These are phyloP conservation scores for Bugulina stolonifera DNA, from an alignment of 2,888 invertebrate genomes.

Conservation along the genomic window DNA sequence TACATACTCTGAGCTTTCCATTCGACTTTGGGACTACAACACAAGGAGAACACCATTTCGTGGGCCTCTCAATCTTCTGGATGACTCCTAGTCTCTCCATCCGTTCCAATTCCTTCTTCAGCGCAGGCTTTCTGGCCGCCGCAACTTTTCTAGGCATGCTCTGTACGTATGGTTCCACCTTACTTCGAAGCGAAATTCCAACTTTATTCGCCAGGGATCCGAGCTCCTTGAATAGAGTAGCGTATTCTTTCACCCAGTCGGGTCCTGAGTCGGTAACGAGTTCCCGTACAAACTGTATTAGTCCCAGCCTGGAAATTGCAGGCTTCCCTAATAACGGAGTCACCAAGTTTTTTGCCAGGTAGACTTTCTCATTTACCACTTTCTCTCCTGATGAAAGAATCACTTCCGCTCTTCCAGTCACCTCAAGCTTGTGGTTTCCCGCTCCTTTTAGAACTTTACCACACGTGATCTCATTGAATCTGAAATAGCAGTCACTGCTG, in stretches of 20 bases:
- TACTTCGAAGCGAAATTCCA: too few species aligned
- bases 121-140: background rate
- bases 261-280: background rate
- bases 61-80: slow-evolving; percentile 36
- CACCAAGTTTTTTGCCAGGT: background rate
- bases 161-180: background rate
- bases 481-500: background rate
- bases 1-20: slow-evolving; percentile 14
- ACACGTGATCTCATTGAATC: background rate
- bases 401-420: background rate
- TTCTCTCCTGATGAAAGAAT: background rate
- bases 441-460: background rate
- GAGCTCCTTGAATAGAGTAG: background rate
- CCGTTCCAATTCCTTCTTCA: background rate
- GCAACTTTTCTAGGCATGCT: background rate
- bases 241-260: background rate
- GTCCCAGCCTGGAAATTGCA: background rate
- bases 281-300: background rate
- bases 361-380: background rate
- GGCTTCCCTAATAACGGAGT: background rate
- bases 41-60: slow-evolving; percentile 43
- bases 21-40: slow-evolving; percentile 38
- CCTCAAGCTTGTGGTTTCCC: background rate
- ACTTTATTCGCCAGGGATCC: background rate
- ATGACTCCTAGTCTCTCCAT: slow-evolving; percentile 36